A percentile compares a stretch with the other conserved stretches of the same genome.
Evolutionary conservation across 2,113 vertebrate genomes (phyloP).

Genomic region (Hippocampus zosterae): DNA sequence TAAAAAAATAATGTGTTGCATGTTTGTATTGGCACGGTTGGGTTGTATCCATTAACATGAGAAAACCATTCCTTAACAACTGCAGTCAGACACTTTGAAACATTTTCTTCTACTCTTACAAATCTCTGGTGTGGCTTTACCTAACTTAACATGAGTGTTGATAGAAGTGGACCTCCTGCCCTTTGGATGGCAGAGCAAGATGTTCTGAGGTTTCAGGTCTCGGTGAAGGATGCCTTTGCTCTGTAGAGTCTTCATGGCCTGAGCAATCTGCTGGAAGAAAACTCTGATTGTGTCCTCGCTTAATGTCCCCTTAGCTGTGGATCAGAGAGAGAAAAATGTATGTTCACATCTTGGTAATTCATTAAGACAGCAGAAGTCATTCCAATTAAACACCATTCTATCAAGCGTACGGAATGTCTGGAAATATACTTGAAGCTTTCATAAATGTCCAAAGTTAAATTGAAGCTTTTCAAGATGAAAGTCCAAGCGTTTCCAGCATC

Average conservation of each 20-base stretch:
- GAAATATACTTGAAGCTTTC: neutral
- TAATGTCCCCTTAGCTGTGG: constrained; percentile 84
- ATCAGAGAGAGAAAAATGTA: constrained; percentile 5
- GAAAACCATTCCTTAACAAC: neutral
- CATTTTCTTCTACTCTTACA: neutral
- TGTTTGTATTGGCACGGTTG: neutral
- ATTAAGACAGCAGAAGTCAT: neutral
- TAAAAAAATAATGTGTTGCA: neutral
- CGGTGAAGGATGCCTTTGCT: constrained; percentile 92
- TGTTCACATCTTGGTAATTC: neutral
- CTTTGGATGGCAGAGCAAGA: constrained; percentile 82
- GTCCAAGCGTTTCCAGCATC: neutral
- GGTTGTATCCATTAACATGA: neutral
- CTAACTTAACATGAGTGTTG: constrained; percentile 89
- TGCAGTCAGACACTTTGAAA: neutral
- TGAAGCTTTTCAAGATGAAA: neutral
- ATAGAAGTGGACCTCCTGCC: constrained; percentile 81
- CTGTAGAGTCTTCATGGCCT: constrained; percentile 88
- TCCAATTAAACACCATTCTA: neutral
- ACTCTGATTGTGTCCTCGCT: constrained; percentile 94
- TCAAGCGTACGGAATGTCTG: neutral
- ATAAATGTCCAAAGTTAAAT: neutral
- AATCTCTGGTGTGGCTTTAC: constrained; percentile 41
- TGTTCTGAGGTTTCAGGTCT: constrained; percentile 96
- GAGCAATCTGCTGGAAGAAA: constrained; percentile 91